Evolutionary conservation across 53 echinoderm and acorn worm genomes (phyloP).

Genomic region (Stichopus horrens): DNA sequence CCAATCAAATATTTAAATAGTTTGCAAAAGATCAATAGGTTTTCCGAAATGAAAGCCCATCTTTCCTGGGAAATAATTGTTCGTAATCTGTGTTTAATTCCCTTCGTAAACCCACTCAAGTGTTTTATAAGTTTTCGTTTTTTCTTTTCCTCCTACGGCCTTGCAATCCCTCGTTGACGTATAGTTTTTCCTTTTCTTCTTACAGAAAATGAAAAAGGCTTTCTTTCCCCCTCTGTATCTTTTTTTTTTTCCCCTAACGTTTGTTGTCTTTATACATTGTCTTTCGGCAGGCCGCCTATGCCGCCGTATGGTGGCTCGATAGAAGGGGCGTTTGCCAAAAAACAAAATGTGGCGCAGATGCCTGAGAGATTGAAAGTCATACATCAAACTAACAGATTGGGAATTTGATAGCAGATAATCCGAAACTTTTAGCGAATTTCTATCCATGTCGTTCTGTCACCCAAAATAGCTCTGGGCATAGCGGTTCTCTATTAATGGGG

Average conservation of each 20-base stretch:
- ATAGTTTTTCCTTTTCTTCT: background rate
- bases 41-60: conserved; percentile 2
- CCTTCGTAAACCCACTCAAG: conserved; percentile 13
- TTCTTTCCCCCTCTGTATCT: too few relatives aligned
- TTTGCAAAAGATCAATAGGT: conserved; percentile 5
- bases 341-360: background rate
- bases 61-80: conserved; percentile 36
- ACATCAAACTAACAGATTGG: conserved; percentile 42
- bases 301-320: conserved; percentile 38
- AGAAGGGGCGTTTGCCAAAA: conserved; percentile 13
- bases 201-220: too few relatives aligned
- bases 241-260: too few relatives aligned
- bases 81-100: conserved; percentile 39
- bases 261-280: background rate
- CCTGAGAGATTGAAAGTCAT: conserved; percentile 2
- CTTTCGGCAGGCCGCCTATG: conserved; percentile 36
- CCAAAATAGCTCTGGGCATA: conserved; percentile 15
- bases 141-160: background rate
- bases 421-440: conserved; percentile 7
- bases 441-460: conserved; percentile 11
- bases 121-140: background rate
- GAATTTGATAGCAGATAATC: conserved; percentile 31
- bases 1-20: conserved; percentile 17
- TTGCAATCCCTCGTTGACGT: background rate
- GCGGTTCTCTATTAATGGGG: background rate